phyloP scores from a whole-genome alignment of 2,797 vertebrate genomes.

The Gobio occitaniae region DNA sequence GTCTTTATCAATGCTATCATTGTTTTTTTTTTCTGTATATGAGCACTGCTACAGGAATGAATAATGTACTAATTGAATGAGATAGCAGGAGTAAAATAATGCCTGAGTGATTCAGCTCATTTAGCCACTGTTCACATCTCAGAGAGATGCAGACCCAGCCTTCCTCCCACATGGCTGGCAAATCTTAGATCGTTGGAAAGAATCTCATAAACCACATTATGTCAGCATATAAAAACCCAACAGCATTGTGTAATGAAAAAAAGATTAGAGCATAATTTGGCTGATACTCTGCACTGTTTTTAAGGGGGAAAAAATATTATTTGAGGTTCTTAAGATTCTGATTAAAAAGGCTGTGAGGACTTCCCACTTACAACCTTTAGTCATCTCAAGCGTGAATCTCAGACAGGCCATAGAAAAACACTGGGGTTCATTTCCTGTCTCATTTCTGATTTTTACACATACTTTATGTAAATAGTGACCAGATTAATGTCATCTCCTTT shows the following conservation, averaged over 20 bases:
- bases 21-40: slow-evolving; percentile 10
- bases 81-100: slow-evolving; percentile 37
- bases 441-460: slow-evolving; percentile 56
- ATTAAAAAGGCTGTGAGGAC: slow-evolving; percentile 41
- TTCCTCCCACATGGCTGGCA: slow-evolving; percentile 68
- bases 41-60: slow-evolving; percentile 27
- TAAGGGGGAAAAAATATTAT: background rate
- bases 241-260: background rate
- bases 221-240: background rate
- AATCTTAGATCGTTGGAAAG: slow-evolving; percentile 65
- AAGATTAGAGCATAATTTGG: background rate
- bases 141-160: slow-evolving; percentile 61
- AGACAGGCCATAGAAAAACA: slow-evolving; percentile 56
- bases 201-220: slow-evolving; percentile 57
- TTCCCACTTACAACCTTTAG: slow-evolving; percentile 65
- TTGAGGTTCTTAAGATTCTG: background rate
- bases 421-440: background rate
- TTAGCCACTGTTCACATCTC: slow-evolving; percentile 57
- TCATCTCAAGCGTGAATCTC: slow-evolving; percentile 70
- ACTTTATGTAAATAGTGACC: slow-evolving; percentile 68
- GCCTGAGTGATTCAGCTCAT: slow-evolving; percentile 50
- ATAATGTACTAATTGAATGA: slow-evolving; percentile 46
- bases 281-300: background rate
- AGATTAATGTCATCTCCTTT: slow-evolving; percentile 73
- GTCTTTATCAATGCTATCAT: slow-evolving; percentile 53